These are phyloP conservation scores for Chiroxiphia lanceolata DNA, from an alignment of 2,797 vertebrate genomes.

Conservation along the genomic window DNA sequence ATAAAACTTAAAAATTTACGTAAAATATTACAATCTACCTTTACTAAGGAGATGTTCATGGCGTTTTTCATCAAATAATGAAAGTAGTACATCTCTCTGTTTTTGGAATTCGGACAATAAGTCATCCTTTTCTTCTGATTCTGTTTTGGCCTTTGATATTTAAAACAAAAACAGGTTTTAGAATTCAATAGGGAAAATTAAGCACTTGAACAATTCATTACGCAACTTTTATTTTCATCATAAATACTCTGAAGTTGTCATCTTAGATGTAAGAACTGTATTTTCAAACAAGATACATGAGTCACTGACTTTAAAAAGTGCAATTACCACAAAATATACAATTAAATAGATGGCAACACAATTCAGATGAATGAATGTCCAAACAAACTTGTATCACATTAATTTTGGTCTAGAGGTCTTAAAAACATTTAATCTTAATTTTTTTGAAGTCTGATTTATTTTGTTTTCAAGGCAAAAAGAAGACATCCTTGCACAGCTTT, in stretches of 20 bases:
- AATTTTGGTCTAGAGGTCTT: neutral
- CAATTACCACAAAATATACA: neutral
- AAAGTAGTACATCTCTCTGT: slow-evolving; percentile 85
- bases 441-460: neutral
- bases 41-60: slow-evolving; percentile 93
- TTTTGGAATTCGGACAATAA: slow-evolving; percentile 84
- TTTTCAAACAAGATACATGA: neutral
- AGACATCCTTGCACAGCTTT: neutral
- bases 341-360: neutral
- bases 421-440: neutral
- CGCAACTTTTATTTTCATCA: neutral
- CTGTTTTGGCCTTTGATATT: slow-evolving; percentile 74
- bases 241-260: neutral
- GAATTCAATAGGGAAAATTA: neutral
- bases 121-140: slow-evolving; percentile 89
- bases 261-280: neutral
- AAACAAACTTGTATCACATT: neutral
- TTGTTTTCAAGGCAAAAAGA: neutral
- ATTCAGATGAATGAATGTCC: neutral
- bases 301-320: neutral
- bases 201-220: neutral
- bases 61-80: slow-evolving; percentile 92
- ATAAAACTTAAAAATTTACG: neutral
- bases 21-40: slow-evolving; percentile 72
- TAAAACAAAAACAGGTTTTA: slow-evolving; percentile 22